phyloP scores from a whole-genome alignment of 2,113 vertebrate genomes.

The rabbit (Oryctolagus cuniculus) region mOryCun1.1 NC_091433.1:199299001-199299500 shows the following conservation, averaged over 20 bases:
- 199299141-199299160: neutral
- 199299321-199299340: neutral
- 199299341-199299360: neutral
- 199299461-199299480: neutral
- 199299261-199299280: neutral
- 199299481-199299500: no score
- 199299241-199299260: neutral
- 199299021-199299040: neutral
- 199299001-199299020: neutral
- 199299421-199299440: neutral
- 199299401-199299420: neutral
- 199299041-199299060: constrained; percentile 69
- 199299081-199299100: constrained; percentile 36
- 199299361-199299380: neutral
- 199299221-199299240: neutral
- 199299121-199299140: neutral
- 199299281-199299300: no score
- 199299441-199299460: neutral
- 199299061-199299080: constrained; percentile 46
- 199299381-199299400: neutral
- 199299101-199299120: constrained; percentile 75
- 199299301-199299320: neutral
- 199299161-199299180: constrained; percentile 17
- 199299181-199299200: no score
- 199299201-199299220: rapidly evolving